phyloP scores from a whole-genome alignment of 2,113 vertebrate genomes.

The Catharus minimus region DNA sequence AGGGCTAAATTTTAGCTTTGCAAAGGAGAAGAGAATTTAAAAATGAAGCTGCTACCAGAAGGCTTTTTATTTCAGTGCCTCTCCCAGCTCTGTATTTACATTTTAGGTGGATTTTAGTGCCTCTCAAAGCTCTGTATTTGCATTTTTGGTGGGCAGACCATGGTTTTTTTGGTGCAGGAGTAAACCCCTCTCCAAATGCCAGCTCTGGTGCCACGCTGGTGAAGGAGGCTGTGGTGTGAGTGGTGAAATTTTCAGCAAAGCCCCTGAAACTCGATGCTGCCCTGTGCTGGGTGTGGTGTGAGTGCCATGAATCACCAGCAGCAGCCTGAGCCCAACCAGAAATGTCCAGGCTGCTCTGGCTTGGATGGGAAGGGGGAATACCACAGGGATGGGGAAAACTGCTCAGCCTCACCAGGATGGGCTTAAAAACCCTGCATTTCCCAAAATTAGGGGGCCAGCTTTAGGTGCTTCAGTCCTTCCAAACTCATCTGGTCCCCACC shows the following conservation, averaged over 20 bases:
- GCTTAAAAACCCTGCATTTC: neutral
- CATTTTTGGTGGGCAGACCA: rapidly evolving
- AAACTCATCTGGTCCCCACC: neutral
- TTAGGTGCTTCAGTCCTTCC: neutral
- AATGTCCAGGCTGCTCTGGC: neutral
- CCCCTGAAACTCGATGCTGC: neutral
- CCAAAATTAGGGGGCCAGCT: neutral
- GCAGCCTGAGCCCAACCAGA: neutral
- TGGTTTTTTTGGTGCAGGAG: neutral
- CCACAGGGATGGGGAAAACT: neutral
- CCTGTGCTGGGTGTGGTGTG: neutral
- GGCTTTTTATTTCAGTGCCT: neutral
- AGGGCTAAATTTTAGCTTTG: neutral
- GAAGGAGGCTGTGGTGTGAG: neutral
- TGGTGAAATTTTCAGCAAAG: neutral
- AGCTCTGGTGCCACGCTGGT: rapidly evolving
- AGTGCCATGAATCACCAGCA: constrained; percentile 1
- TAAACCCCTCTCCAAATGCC: neutral
- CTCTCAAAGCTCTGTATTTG: neutral
- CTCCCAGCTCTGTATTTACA: neutral
- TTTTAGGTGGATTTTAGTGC: neutral
- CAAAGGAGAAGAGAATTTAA: neutral
- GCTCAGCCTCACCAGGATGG: neutral
- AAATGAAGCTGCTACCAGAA: neutral
- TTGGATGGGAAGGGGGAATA: neutral